Evolutionary conservation across 2,113 vertebrate genomes (phyloP), one percentile per base, ranked within the genome.

Genomic region (Cepphus grylle): DNA sequence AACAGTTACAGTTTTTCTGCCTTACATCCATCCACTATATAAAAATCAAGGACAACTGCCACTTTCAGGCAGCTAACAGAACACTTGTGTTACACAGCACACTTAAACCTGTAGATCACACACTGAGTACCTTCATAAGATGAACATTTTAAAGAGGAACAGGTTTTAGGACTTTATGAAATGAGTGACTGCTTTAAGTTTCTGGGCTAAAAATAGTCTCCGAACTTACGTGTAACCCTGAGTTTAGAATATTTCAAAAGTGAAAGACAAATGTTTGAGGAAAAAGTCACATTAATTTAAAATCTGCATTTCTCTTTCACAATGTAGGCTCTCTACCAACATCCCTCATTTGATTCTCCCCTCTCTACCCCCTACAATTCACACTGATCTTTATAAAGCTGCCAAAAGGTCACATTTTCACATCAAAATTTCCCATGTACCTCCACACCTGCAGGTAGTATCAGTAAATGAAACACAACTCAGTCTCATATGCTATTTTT

Each of bases 41-140:
- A 73, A 81, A 62, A 90, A 80, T 26, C 19, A 78, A 62, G 38
- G 81, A 62, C 40, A 66, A 36, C 2, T 45, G 47, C 9, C 26
- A 71, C 40, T 74, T 70, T 8, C 50, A 74, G 34, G 38, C 32
- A 65, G 27, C 32, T 58, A 77, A 49, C 8, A 67, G 21, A 19
- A 77, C 42, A 49, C 14, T 3, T 1, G 0, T 18, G 11, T 22
- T 23, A 34, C 27, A 12, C 1, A 89, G 55, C 36, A 52, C 25
- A 27, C 27, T 15, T 26, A 30, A 7, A 62, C 15, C 20, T 45
- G 13, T 6, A 42, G 9, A n/a, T 74, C 43, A 65, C 58, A 74
- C 12, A 22, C 15, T 12, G 11, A 8, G 15, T 4, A 73, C 15
- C 27, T 58, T 22, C 36, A 9, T 13, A 38, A 40, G 0, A 0